These are phyloP conservation scores for Forbesichthys papilliferus DNA, from an alignment of 2,113 vertebrate genomes.

Conservation along the genomic window DNA sequence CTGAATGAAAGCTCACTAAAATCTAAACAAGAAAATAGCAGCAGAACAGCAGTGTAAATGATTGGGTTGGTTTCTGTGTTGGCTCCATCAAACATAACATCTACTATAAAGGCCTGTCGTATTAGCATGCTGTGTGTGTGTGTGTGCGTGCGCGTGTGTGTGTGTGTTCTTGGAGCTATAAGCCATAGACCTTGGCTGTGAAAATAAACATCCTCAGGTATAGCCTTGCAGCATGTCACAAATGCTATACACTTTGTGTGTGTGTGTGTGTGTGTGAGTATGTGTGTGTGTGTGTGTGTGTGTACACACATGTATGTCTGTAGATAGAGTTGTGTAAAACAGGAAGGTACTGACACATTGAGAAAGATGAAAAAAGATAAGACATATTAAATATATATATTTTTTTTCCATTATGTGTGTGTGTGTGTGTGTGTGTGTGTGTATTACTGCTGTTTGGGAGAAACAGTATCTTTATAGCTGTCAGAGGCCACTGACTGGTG, in stretches of 20 bases:
- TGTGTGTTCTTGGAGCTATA: background rate
- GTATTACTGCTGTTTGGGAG: constrained; percentile 27
- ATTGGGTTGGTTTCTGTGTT: no score
- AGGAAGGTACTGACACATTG: background rate
- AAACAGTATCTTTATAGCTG: constrained; percentile 65
- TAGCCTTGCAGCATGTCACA: no score
- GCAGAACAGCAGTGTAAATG: no score
- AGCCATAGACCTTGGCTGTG: no score
- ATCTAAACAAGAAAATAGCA: no score
- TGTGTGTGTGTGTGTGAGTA: background rate
- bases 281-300: background rate
- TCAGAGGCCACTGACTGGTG: constrained; percentile 48
- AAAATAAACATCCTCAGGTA: no score
- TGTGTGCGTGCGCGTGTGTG: background rate
- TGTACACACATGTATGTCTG: constrained; percentile 11
- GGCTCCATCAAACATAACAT: no score
- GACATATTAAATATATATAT: background rate
- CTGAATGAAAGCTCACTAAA: no score
- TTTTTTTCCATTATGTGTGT: background rate
- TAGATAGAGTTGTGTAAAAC: background rate
- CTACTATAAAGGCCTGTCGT: no score
- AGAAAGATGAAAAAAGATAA: background rate
- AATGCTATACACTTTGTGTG: background rate
- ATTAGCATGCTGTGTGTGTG: background rate
- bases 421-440: constrained; percentile 3